phyloP scores from a whole-genome alignment of 2,113 vertebrate species.

The Albula goreensis region DNA sequence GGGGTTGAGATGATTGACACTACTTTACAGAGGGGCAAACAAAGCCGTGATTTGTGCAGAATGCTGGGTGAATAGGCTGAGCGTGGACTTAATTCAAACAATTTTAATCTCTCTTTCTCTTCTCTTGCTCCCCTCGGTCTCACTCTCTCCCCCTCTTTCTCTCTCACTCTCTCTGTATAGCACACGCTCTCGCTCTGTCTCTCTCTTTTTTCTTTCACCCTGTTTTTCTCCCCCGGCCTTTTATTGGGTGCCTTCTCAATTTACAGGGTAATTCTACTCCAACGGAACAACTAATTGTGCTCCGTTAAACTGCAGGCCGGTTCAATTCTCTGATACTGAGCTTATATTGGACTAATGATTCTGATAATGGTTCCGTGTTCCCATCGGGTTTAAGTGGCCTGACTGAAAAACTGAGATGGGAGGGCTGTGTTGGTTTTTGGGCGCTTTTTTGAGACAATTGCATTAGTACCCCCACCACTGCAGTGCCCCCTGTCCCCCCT shows the following conservation, averaged over 20 bases:
- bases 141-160: slow-evolving; percentile 47
- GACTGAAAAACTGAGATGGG: slow-evolving; percentile 7
- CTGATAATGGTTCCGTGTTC: slow-evolving; percentile 58
- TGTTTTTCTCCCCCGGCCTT: slow-evolving; percentile 56
- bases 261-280: slow-evolving; percentile 73
- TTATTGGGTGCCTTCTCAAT: slow-evolving; percentile 69
- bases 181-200: slow-evolving; percentile 50
- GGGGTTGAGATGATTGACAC: slow-evolving; percentile 79
- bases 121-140: slow-evolving; percentile 53
- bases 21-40: slow-evolving; percentile 73
- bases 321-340: slow-evolving; percentile 67
- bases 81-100: slow-evolving; percentile 78
- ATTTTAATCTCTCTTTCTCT: slow-evolving; percentile 76
- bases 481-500: no score
- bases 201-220: slow-evolving; percentile 56
- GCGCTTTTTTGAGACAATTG: slow-evolving; percentile 20
- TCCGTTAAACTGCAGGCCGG: slow-evolving; percentile 68
- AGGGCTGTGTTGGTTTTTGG: slow-evolving; percentile 15
- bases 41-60: slow-evolving; percentile 79
- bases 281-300: slow-evolving; percentile 74
- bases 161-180: slow-evolving; percentile 38
- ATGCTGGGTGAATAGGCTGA: slow-evolving; percentile 74
- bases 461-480: not conserved
- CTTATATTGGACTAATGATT: slow-evolving; percentile 68
- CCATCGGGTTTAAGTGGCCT: slow-evolving; percentile 26